Percentiles rank a stretch among this genome's conserved stretches.
phyloP scores from a whole-genome alignment of 2,113 vertebrate genomes.

The Dipodomys ordii region DNA sequence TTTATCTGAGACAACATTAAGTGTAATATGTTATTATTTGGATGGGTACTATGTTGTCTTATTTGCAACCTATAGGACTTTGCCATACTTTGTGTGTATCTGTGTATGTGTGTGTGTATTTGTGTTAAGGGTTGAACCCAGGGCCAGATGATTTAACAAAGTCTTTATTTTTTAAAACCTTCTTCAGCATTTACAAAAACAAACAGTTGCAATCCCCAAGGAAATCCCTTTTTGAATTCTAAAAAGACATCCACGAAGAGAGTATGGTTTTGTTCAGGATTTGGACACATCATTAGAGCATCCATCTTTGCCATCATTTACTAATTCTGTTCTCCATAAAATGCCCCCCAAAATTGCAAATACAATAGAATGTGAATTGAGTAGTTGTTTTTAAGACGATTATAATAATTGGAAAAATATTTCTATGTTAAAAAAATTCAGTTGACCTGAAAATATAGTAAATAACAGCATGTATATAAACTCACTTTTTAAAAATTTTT shows the following conservation, averaged over 20 bases:
- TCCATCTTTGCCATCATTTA: background rate
- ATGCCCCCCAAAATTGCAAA: background rate
- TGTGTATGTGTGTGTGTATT: background rate
- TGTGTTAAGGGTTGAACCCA: background rate
- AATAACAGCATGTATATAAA: background rate
- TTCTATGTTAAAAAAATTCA: background rate
- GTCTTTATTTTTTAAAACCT: background rate
- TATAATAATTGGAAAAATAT: background rate
- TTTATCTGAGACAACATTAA: background rate
- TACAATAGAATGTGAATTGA: slow-evolving; percentile 25
- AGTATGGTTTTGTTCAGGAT: background rate
- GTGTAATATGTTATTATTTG: background rate
- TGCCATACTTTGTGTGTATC: background rate
- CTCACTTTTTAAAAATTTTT: no score
- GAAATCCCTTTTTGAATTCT: background rate
- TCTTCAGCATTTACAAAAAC: background rate
- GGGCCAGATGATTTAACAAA: no score
- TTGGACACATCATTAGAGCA: background rate
- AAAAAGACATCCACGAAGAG: background rate
- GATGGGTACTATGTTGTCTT: background rate
- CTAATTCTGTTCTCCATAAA: background rate
- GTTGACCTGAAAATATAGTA: background rate
- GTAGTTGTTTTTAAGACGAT: slow-evolving; percentile 1
- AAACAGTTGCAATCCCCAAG: background rate
- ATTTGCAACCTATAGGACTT: background rate